Percentiles rank a stretch among this genome's conserved stretches.
Evolutionary conservation across 2,888 invertebrate species (phyloP).

Genomic region (Conomelus anceps): DNA sequence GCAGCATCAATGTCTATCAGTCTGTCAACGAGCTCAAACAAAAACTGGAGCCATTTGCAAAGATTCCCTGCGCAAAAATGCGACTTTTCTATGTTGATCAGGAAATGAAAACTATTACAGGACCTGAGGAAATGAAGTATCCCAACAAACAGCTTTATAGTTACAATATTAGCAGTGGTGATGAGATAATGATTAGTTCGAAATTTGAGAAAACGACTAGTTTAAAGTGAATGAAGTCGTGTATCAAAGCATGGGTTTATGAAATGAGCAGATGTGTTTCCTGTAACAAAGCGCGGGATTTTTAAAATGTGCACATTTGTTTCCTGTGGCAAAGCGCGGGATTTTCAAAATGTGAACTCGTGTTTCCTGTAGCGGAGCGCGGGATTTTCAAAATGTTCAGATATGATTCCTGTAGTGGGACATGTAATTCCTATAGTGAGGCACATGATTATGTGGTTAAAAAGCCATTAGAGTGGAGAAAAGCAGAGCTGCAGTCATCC

Average conservation of each 20-base stretch:
- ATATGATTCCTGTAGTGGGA: no score
- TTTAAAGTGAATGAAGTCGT: background rate
- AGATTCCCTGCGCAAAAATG: slow-evolving; percentile 78
- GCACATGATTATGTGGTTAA: no score
- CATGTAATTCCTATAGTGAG: no score
- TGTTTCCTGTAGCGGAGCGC: no score
- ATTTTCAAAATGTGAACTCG: no score
- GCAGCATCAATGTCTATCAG: slow-evolving; percentile 66
- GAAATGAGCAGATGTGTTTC: background rate
- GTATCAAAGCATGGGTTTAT: background rate
- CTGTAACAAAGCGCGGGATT: background rate
- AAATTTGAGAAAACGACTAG: slow-evolving; percentile 44
- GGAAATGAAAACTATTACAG: slow-evolving; percentile 48
- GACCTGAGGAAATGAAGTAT: slow-evolving; percentile 83
- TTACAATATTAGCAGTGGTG: slow-evolving; percentile 82
- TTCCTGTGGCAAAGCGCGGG: no score
- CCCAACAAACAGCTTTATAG: slow-evolving; percentile 85
- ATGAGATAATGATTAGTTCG: slow-evolving; percentile 83
- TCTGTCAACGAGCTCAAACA: slow-evolving; percentile 65
- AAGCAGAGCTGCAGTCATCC: no score
- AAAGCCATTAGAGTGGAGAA: no score
- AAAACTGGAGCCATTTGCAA: slow-evolving; percentile 70
- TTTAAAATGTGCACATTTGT: no score
- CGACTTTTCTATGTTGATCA: slow-evolving; percentile 84
- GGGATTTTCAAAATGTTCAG: no score